These are phyloP conservation scores for Nemurella pictetii DNA, from an alignment of 2,888 invertebrate genomes.

Conservation along the genomic window DNA sequence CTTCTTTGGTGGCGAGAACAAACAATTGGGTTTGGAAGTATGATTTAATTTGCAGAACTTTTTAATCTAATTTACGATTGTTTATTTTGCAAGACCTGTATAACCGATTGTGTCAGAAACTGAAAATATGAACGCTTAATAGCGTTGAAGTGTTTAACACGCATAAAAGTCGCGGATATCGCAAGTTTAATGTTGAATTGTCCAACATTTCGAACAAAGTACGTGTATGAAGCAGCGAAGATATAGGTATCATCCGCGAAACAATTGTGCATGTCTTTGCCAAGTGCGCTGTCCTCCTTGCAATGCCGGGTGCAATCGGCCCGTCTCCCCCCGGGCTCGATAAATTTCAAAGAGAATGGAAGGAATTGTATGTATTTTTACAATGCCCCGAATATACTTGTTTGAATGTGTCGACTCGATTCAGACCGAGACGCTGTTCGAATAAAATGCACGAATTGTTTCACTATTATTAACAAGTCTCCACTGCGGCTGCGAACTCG, in stretches of 20 bases:
- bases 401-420: constrained; percentile 15
- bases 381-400: background rate
- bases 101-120: background rate
- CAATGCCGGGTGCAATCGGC: background rate
- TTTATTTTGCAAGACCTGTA: background rate
- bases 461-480: background rate
- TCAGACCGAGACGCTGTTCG: background rate
- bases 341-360: constrained; percentile 7
- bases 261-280: background rate
- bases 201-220: background rate
- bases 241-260: background rate
- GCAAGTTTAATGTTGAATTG: no score
- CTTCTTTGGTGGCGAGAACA: background rate
- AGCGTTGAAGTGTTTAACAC: background rate
- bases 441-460: constrained; percentile 19
- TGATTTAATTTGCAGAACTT: background rate
- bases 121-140: background rate
- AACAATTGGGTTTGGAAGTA: background rate
- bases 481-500: no score
- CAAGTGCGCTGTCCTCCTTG: constrained; percentile 5
- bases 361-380: constrained; percentile 6
- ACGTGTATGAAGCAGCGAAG: background rate
- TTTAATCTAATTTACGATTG: background rate
- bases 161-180: no score
- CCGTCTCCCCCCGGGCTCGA: background rate